phyloP scores from a whole-genome alignment of 2,797 vertebrate species.

The Helicolenus hilgendorfi region DNA sequence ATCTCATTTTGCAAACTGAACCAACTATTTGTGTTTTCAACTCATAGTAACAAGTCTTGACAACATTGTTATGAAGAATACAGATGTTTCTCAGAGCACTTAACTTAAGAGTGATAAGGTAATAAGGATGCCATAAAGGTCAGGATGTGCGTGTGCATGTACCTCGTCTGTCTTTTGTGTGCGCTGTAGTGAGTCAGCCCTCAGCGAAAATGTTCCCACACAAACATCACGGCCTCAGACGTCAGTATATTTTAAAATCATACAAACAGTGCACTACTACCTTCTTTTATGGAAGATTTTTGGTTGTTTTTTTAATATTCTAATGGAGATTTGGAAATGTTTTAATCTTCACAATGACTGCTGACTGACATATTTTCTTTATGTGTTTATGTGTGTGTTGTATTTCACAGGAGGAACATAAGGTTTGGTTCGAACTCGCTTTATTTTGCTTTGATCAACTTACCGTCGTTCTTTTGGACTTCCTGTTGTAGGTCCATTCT shows the following conservation, averaged over 20 bases:
- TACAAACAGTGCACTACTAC: neutral
- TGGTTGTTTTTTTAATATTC: neutral
- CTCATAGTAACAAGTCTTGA: neutral
- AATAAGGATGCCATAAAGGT: neutral
- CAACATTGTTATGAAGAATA: neutral
- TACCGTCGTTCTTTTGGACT: conserved; percentile 4
- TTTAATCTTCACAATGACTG: neutral
- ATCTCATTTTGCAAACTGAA: neutral
- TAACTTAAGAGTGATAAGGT: neutral
- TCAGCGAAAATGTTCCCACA: conserved; percentile 27
- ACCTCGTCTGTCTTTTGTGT: conserved; percentile 19
- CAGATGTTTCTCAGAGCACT: neutral
- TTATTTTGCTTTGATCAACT: conserved; percentile 46
- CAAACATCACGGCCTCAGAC: conserved; percentile 18
- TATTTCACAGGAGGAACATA: conserved; percentile 94
- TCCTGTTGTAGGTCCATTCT: neutral
- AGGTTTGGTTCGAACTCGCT: conserved; percentile 93
- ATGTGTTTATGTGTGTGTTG: conserved; percentile 82
- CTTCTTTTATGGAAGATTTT: neutral
- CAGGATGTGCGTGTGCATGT: conserved; percentile 10
- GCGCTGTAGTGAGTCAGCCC: conserved; percentile 37
- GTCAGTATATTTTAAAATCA: neutral
- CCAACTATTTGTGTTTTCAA: neutral
- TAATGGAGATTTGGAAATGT: neutral
- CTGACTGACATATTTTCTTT: conserved; percentile 72